Conservation (phyloP, 2,113 vertebrate species). For the Notechis scutatus region DNA sequence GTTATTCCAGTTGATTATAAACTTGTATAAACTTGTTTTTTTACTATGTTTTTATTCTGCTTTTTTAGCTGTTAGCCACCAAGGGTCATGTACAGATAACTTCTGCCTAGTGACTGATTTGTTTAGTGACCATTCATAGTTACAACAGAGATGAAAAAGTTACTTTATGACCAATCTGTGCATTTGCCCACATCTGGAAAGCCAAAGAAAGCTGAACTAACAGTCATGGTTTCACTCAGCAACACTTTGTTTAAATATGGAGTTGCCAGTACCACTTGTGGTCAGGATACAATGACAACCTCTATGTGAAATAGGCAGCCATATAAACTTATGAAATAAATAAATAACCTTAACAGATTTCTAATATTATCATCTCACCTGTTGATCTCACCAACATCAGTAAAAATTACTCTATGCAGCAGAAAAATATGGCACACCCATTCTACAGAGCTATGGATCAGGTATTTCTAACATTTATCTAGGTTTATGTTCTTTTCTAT, state of each 20-base stretch:
- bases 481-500: neutral
- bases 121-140: neutral
- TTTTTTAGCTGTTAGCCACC: neutral
- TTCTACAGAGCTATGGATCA: neutral
- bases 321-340: neutral
- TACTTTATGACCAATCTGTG: neutral
- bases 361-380: neutral
- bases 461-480: neutral
- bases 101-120: neutral
- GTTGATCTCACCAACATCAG: neutral
- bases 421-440: neutral
- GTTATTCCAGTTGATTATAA: neutral
- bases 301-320: neutral
- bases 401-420: neutral
- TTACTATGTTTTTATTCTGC: neutral
- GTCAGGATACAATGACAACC: neutral
- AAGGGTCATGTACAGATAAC: neutral
- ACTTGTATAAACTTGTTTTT: neutral
- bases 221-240: neutral
- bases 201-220: neutral
- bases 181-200: neutral
- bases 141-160: neutral
- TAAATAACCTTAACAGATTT: neutral
- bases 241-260: neutral
- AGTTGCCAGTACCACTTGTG: neutral